phyloP scores from a whole-genome alignment of 2,113 vertebrate species.

The Aleadryas rufinucha region DNA sequence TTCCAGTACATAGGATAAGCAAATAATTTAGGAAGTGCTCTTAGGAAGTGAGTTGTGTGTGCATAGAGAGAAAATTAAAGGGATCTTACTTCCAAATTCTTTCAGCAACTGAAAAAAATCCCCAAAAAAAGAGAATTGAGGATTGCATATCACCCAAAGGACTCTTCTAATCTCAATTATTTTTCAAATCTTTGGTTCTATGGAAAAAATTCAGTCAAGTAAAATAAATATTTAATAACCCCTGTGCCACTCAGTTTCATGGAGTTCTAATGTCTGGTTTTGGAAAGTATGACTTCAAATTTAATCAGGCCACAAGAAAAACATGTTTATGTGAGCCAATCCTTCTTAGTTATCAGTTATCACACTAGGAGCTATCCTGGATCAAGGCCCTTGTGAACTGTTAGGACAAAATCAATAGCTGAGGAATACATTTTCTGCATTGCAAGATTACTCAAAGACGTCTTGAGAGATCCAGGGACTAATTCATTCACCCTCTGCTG shows the following conservation, averaged over 20 bases:
- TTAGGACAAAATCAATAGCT: not conserved
- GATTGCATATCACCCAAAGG: not conserved
- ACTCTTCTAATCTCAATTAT: not conserved
- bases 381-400: not conserved
- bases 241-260: not conserved
- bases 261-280: not conserved
- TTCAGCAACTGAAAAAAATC: not conserved
- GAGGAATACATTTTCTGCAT: not conserved
- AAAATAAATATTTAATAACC: not conserved
- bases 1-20: not conserved
- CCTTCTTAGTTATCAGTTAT: not conserved
- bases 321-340: not conserved
- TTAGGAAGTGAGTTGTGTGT: not conserved
- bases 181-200: not conserved
- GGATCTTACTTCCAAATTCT: not conserved
- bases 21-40: not conserved
- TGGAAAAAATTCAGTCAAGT: not conserved
- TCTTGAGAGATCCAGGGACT: not conserved
- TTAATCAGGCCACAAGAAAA: not conserved
- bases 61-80: not conserved
- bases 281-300: not conserved
- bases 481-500: not conserved
- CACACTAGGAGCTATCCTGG: not conserved
- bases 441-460: not conserved
- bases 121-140: accelerated